These are phyloP conservation scores for Trypoxylus dichotomus DNA, from an alignment of 1,140 invertebrate species.

Conservation along the genomic window DNA sequence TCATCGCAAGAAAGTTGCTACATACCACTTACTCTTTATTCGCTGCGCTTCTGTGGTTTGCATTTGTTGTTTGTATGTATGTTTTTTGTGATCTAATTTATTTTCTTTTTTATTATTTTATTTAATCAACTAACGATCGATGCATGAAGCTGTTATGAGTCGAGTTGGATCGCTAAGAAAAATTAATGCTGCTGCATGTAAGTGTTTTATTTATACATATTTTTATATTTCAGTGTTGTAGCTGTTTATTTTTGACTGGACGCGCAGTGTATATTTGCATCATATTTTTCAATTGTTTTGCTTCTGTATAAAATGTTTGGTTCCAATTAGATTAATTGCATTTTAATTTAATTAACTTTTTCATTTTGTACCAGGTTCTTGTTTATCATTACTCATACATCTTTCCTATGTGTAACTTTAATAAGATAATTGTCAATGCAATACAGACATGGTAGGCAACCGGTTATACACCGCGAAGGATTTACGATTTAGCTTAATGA, in stretches of 20 bases:
- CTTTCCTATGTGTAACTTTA: too few species aligned
- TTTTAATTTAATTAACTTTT: too few species aligned
- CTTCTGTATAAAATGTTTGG: not conserved
- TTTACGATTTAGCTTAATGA: too few species aligned
- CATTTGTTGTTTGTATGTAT: not conserved
- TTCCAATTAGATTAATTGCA: not conserved
- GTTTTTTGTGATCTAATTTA: not conserved
- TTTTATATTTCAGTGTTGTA: not conserved
- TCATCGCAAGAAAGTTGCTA: too few species aligned
- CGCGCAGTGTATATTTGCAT: not conserved
- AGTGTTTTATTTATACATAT: conserved; percentile 36
- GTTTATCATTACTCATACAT: too few species aligned
- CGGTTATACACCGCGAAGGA: too few species aligned
- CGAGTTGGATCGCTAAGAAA: conserved; percentile 50
- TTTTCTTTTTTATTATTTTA: conserved; percentile 39
- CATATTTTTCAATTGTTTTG: conserved; percentile 35
- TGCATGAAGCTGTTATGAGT: conserved; percentile 47
- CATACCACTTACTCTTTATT: too few species aligned
- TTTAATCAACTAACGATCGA: conserved; percentile 34
- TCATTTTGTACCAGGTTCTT: too few species aligned
- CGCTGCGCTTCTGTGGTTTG: not conserved
- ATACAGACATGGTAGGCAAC: too few species aligned
- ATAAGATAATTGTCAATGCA: too few species aligned
- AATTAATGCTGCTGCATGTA: conserved; percentile 41
- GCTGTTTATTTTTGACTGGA: not conserved